A percentile compares a stretch with the other conserved stretches of the same genome.
These are phyloP conservation scores for Hippoglossus stenolepis DNA, from an alignment of 2,113 vertebrate genomes.

Conservation along the genomic window DNA sequence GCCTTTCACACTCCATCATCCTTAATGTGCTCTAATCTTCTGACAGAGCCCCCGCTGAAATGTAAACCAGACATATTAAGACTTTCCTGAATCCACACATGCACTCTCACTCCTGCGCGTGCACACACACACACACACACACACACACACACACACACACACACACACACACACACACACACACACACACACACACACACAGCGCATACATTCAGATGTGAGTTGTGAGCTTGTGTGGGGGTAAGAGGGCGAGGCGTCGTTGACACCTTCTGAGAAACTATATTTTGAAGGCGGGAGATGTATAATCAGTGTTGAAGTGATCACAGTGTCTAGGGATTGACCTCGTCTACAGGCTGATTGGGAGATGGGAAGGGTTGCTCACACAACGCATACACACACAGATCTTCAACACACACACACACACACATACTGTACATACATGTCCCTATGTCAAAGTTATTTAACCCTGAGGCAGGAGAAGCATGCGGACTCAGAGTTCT, in stretches of 20 bases:
- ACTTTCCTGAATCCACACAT: neutral
- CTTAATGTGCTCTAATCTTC: constrained; percentile 37
- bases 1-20: constrained; percentile 33
- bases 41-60: constrained; percentile 8
- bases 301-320: constrained; percentile 48
- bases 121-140: too few species aligned
- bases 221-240: neutral
- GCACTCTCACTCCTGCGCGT: neutral
- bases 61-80: constrained; percentile 16
- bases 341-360: constrained; percentile 11
- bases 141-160: too few species aligned
- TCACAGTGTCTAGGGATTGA: constrained; percentile 30
- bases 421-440: constrained; percentile 12
- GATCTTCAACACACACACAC: constrained; percentile 5
- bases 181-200: neutral
- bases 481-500: neutral
- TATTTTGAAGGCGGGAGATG: constrained; percentile 59
- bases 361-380: constrained; percentile 14
- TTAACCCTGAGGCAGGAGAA: constrained; percentile 39
- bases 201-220: constrained; percentile 12
- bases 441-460: constrained; percentile 39
- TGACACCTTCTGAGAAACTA: constrained; percentile 31
- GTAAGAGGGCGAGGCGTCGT: neutral
- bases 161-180: too few species aligned
- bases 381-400: constrained; percentile 19